Evolutionary conservation across 30 jellyfish, hydroid and myxozoan genomes (phyloP).

Genomic region (Cassiopea andromeda): DNA sequence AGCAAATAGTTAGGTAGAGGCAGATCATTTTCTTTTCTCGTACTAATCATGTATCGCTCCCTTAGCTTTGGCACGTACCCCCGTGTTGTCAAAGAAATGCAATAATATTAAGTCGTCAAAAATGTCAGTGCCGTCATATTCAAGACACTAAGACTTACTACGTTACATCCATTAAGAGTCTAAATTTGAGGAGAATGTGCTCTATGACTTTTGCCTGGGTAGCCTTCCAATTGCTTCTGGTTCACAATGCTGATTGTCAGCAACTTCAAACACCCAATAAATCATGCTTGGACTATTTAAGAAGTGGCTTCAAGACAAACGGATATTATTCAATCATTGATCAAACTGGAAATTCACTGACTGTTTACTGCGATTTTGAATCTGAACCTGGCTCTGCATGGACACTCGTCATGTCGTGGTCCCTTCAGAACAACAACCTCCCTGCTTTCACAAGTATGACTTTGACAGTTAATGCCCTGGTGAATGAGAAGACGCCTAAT

Average conservation of each 20-base stretch:
- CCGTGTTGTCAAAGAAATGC: too few relatives aligned
- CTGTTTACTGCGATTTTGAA: conserved; percentile 44
- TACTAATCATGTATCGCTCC: too few relatives aligned
- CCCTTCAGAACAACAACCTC: background rate
- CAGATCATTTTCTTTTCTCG: too few relatives aligned
- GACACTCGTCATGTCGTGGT: conserved; percentile 54
- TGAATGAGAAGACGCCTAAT: conserved; percentile 40
- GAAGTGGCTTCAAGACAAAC: background rate
- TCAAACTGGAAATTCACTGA: background rate
- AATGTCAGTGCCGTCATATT: too few relatives aligned
- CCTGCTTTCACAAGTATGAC: background rate
- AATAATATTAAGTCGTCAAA: too few relatives aligned
- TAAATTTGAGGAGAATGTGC: too few relatives aligned
- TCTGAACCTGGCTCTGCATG: conserved; percentile 60
- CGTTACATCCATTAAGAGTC: too few relatives aligned
- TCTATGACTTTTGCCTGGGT: background rate
- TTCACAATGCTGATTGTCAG: too few relatives aligned
- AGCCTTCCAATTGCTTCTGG: background rate
- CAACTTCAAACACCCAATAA: background rate
- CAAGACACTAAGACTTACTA: too few relatives aligned
- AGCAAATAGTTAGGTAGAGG: too few relatives aligned
- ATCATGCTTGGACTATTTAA: conserved; percentile 39
- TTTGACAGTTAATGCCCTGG: conserved; percentile 23
- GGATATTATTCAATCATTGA: conserved; percentile 22
- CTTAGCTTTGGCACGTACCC: too few relatives aligned